phyloP scores from a whole-genome alignment of 2,888 invertebrate genomes.

The Machimus rusticus region DNA sequence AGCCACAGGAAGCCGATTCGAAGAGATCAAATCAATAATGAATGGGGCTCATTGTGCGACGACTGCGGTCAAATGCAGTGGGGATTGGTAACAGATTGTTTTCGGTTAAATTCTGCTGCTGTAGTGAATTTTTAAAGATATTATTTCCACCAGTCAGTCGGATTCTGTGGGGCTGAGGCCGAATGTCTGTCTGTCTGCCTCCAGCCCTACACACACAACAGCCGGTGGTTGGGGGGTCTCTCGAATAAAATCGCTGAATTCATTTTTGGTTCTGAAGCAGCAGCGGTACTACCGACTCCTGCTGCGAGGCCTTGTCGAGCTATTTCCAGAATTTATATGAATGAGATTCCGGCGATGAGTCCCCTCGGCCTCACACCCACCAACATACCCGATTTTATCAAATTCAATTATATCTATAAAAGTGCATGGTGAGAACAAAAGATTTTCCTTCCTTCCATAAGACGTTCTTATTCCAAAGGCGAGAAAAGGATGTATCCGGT shows the following conservation, averaged over 20 bases:
- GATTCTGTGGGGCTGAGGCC: neutral
- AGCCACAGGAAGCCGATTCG: neutral
- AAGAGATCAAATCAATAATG: slow-evolving; percentile 30
- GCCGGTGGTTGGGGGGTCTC: neutral
- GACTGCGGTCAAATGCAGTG: slow-evolving; percentile 12
- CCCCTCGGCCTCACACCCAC: too few species aligned
- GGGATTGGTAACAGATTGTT: slow-evolving; percentile 25
- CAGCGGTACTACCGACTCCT: neutral
- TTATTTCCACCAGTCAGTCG: neutral
- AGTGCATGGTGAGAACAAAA: neutral
- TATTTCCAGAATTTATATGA: slow-evolving; percentile 6
- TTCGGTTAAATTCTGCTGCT: slow-evolving; percentile 15
- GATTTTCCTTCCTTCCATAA: neutral
- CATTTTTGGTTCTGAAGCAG: neutral
- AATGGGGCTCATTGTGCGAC: slow-evolving; percentile 10
- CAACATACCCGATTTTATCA: neutral
- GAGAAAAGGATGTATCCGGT: neutral
- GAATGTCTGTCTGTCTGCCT: neutral
- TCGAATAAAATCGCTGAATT: slow-evolving; percentile 1
- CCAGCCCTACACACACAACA: neutral
- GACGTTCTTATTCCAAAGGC: neutral
- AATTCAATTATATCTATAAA: slow-evolving; percentile 9
- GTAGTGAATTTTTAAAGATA: slow-evolving; percentile 9
- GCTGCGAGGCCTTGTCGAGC: neutral
- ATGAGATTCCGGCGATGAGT: neutral